Conservation (phyloP, 2,113 vertebrate genomes). For the Oxygymnocypris stewartii region DNA sequence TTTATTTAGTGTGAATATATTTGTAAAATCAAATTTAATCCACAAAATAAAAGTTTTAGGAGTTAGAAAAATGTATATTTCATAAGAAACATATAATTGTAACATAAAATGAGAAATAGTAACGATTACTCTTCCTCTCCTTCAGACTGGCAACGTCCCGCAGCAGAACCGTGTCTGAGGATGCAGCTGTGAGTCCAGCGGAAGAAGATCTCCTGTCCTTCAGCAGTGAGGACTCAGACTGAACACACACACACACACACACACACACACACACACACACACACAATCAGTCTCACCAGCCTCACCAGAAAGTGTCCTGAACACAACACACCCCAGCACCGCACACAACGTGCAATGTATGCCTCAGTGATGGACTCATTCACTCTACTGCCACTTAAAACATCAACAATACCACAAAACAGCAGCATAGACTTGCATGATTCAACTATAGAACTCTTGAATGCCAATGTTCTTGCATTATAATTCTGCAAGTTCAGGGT, state of each 20-base stretch:
- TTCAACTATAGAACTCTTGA: slow-evolving; percentile 3
- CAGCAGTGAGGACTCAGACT: slow-evolving; percentile 54
- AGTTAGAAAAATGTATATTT: not conserved
- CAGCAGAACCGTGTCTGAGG: slow-evolving; percentile 65
- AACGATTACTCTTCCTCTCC: not conserved
- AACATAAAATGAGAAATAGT: not conserved
- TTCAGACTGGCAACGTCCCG: slow-evolving; percentile 69
- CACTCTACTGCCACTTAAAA: slow-evolving; percentile 22
- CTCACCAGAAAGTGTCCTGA: slow-evolving; percentile 14
- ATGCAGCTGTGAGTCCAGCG: slow-evolving; percentile 71
- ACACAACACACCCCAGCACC: not conserved
- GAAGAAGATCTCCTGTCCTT: slow-evolving; percentile 49
- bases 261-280: not conserved
- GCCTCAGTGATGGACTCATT: not conserved
- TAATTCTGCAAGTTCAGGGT: slow-evolving; percentile 11
- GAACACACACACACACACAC: slow-evolving; percentile 16
- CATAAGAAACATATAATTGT: no score
- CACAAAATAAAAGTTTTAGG: not conserved
- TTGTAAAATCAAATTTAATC: not conserved
- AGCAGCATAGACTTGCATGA: not conserved
- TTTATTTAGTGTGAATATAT: not conserved
- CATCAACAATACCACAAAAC: not conserved
- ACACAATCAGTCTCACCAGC: slow-evolving; percentile 5
- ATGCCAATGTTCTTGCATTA: slow-evolving; percentile 9
- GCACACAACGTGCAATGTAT: not conserved